phyloP scores from a whole-genome alignment of 2,888 invertebrate genomes.

The Cyrtodaria siliqua region DNA sequence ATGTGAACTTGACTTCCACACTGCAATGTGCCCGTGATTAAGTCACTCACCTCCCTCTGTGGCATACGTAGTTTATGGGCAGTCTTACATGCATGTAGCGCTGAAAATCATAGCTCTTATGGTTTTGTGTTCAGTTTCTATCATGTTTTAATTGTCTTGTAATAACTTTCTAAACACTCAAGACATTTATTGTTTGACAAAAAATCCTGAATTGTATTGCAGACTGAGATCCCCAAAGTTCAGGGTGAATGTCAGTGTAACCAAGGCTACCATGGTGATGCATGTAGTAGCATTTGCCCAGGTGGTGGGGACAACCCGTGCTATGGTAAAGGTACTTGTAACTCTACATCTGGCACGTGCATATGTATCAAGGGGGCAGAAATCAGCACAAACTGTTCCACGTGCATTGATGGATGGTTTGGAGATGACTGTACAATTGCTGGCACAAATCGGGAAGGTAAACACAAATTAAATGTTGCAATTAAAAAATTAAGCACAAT shows the following conservation, averaged over 20 bases:
- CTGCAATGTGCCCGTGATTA: too few species aligned
- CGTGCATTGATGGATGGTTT: constrained; percentile 65
- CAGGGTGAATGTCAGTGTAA: constrained; percentile 64
- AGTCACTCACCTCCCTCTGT: too few species aligned
- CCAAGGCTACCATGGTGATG: constrained; percentile 69
- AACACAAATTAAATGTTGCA: too few species aligned
- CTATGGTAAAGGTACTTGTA: constrained; percentile 70
- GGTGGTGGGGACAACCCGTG: constrained; percentile 71
- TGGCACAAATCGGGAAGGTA: background rate
- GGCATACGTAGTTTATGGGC: too few species aligned
- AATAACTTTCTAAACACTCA: too few species aligned
- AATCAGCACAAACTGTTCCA: constrained; percentile 54
- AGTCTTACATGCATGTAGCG: too few species aligned
- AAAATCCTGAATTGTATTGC: constrained; percentile 1
- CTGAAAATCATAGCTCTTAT: too few species aligned
- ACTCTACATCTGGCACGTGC: constrained; percentile 65
- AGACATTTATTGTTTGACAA: too few species aligned
- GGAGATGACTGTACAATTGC: constrained; percentile 71
- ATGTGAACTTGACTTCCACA: too few species aligned
- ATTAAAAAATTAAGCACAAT: background rate
- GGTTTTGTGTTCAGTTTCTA: too few species aligned
- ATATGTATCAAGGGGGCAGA: constrained; percentile 62
- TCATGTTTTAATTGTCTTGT: too few species aligned
- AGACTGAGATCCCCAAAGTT: constrained; percentile 22
- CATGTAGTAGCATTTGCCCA: constrained; percentile 66